Conservation (phyloP, 2,797 vertebrate genomes). For the Peromyscus attwateri region DNA sequence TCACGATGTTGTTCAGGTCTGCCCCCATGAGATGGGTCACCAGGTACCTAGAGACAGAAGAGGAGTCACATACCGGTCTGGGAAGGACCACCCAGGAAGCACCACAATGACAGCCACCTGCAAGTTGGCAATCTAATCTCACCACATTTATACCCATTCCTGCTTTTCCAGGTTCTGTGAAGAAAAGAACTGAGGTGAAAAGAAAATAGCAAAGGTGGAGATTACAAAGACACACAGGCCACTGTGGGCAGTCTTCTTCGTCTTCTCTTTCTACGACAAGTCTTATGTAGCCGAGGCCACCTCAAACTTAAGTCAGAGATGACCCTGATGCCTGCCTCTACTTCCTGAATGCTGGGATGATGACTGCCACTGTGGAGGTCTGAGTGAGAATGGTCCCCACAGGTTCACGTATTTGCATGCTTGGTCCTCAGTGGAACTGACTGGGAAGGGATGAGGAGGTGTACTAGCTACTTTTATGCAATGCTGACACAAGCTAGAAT, state of each 20-base stretch:
- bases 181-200: not conserved
- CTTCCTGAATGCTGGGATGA: not conserved
- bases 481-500: not conserved
- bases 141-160: not conserved
- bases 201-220: not conserved
- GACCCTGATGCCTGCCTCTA: not conserved
- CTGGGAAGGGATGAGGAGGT: not conserved
- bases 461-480: not conserved
- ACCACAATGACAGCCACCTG: not conserved
- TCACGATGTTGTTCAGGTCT: constrained; percentile 99
- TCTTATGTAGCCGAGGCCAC: too few species aligned
- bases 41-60: constrained; percentile 92
- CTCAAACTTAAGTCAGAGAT: not conserved
- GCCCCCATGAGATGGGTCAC: constrained; percentile 99
- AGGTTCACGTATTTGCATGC: not conserved
- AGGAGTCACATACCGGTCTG: constrained; percentile 8
- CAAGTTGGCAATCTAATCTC: not conserved
- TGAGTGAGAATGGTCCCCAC: not conserved
- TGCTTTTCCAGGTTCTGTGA: not conserved
- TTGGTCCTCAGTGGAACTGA: not conserved
- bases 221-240: not conserved
- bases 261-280: not conserved
- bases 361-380: not conserved
- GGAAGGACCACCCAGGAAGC: not conserved
- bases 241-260: not conserved